Evolutionary conservation across 2,888 invertebrate genomes (phyloP), one percentile per base, ranked within the genome.

Genomic region (Habrosyne pyritoides): DNA sequence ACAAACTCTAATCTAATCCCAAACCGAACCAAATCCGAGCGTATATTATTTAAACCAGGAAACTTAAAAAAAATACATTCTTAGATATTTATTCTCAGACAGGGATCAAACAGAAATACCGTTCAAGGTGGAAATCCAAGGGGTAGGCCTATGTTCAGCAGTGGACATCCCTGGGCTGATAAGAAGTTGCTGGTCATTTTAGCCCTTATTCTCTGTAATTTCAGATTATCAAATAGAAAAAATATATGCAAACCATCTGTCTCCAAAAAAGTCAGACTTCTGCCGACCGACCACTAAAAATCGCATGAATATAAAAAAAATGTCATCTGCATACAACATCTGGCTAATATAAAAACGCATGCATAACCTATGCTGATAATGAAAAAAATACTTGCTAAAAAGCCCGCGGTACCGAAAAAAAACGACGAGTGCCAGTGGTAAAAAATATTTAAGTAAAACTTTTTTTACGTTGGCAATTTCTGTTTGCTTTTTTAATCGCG

Each of bases 291-390:
- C 87, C 80, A 86, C 86, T 88, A 91, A 91, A 91, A 90, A 91
- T 91, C 86, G 91, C 90, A 86, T 83, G 75, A 65, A 63, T 62
- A 28, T 28, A 50, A 90, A 86, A n/a, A 90, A 90, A 88, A 77
- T 91, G 89, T 92, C 91, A 91, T 92, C 90, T 91, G 91, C 91
- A 92, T 92, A 90, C 77, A 83, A 83, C 91, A 91, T 89, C 90
- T 92, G 91, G 89, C 80, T 84, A 84, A 65, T 82, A 80, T 72
- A 84, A 87, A 87, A 87, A 87, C 82, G 71, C 61, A 47, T 21
- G 4, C 21, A 50, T 50, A 28, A 65, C 63, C 68, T 80, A 81
- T 79, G 77, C 76, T 78, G 75, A 78, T 74, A 73, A 73, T 75
- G 77, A 75, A 84, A 86, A 89, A 87, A 79, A 70, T 63, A 75